Conservation (phyloP, 1,140 invertebrate species). For the Gryllus bimaculatus region DNA sequence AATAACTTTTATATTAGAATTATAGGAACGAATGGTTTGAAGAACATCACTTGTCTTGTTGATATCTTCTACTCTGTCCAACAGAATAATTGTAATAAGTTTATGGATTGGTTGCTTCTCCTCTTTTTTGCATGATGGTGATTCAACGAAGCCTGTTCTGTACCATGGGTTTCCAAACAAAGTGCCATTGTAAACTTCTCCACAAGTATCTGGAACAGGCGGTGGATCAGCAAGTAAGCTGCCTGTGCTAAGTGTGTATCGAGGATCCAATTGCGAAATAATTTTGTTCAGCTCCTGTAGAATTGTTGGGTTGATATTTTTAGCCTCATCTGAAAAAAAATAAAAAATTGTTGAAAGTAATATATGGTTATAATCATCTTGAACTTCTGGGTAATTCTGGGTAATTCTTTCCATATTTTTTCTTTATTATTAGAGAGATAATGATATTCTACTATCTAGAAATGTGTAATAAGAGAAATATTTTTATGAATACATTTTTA, state of each 20-base stretch:
- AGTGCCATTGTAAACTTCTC: conserved; percentile 7
- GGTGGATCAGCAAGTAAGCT: not conserved
- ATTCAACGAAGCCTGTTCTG: conserved; percentile 18
- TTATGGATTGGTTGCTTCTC: conserved; percentile 13
- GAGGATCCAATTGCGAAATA: conserved; percentile 13
- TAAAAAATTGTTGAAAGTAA: not conserved
- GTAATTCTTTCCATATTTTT: too few relatives aligned
- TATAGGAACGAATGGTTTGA: conserved; percentile 9
- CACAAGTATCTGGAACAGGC: conserved; percentile 15
- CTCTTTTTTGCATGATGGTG: not conserved
- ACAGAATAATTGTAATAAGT: conserved; percentile 17
- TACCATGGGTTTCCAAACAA: conserved; percentile 15
- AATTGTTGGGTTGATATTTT: conserved; percentile 9
- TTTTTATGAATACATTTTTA: too few relatives aligned
- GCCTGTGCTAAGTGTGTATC: not conserved
- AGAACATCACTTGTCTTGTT: not conserved
- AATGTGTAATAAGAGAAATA: too few relatives aligned
- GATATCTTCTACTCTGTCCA: not conserved
- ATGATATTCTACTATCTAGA: too few relatives aligned
- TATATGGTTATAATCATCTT: too few relatives aligned
- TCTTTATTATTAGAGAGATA: too few relatives aligned
- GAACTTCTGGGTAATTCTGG: too few relatives aligned
- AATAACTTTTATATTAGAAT: conserved; percentile 6
- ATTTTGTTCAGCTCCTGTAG: conserved; percentile 14
- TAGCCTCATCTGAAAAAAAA: conserved; percentile 10